Percentiles rank a stretch among this genome's conserved stretches.
phyloP scores from a whole-genome alignment of 2,888 invertebrate species.

The Luperina testacea region DNA sequence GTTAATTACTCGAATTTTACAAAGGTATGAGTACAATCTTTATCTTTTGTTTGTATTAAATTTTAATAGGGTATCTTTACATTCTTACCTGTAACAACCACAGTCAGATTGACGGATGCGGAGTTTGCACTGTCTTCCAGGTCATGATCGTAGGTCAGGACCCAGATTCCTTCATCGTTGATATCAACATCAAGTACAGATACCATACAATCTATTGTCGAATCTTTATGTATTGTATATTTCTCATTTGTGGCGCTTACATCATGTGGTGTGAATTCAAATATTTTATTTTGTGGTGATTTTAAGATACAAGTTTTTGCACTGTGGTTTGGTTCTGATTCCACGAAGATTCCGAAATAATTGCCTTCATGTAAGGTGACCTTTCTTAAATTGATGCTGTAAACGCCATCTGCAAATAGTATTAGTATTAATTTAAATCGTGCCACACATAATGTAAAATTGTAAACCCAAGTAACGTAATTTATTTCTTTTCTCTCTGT shows the following conservation, averaged over 20 bases:
- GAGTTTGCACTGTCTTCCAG: neutral
- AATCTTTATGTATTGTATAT: conserved; percentile 10
- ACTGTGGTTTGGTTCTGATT: neutral
- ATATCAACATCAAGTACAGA: conserved; percentile 18
- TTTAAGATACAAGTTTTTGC: conserved; percentile 22
- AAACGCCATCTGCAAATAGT: conserved; percentile 27
- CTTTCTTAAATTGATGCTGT: neutral
- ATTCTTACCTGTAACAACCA: conserved; percentile 38
- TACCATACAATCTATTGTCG: neutral
- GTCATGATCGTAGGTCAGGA: conserved; percentile 24
- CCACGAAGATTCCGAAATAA: neutral
- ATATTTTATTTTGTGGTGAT: conserved; percentile 12
- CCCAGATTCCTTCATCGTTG: conserved; percentile 49
- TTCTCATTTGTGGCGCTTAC: conserved; percentile 7
- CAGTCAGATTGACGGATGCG: conserved; percentile 7
- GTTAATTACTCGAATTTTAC: neutral
- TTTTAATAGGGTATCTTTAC: neutral
- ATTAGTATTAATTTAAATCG: neutral
- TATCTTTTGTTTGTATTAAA: neutral
- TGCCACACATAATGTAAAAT: too few relatives aligned
- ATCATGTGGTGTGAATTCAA: conserved; percentile 27
- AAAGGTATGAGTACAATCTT: neutral
- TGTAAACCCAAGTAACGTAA: neutral
- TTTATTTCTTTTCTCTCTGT: neutral
- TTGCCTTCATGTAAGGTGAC: neutral